Evolutionary conservation across 2,797 vertebrate genomes (phyloP).

Genomic region (Hirundo rustica): DNA sequence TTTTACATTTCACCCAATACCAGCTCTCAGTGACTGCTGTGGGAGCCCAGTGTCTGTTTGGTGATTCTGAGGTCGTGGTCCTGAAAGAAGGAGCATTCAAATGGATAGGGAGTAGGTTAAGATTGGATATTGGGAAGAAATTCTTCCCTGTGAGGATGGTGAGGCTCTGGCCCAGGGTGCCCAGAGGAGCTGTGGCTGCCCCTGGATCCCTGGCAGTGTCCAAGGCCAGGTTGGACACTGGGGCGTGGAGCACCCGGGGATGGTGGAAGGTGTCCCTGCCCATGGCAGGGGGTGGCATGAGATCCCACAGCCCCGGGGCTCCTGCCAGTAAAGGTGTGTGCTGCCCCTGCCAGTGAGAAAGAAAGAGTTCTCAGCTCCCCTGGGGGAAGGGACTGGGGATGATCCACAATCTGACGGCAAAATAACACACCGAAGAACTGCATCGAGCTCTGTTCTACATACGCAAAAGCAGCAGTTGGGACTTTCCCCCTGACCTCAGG

Average conservation of each 20-base stretch:
- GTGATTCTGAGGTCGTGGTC: accelerated
- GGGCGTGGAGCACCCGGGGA: background rate
- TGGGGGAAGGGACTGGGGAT: background rate
- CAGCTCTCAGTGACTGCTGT: too few relatives aligned
- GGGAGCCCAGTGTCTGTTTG: background rate
- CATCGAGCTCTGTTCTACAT: background rate
- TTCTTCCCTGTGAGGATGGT: background rate
- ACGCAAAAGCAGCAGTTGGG: background rate
- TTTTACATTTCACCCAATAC: background rate
- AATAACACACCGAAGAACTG: background rate
- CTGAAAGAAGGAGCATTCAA: background rate
- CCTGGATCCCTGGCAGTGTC: background rate
- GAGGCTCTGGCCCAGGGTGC: background rate
- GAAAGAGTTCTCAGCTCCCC: background rate
- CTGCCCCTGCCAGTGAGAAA: background rate
- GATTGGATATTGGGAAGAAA: background rate
- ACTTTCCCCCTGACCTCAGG: background rate
- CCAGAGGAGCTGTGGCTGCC: background rate
- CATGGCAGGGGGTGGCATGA: too few relatives aligned
- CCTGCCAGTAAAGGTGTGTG: background rate
- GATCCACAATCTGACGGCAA: background rate
- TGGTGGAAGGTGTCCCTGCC: background rate
- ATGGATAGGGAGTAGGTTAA: background rate
- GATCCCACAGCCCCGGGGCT: background rate
- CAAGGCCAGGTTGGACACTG: accelerated